Evolutionary conservation across 2,113 vertebrate species (phyloP).

Genomic region (Zonotrichia leucophrys): DNA sequence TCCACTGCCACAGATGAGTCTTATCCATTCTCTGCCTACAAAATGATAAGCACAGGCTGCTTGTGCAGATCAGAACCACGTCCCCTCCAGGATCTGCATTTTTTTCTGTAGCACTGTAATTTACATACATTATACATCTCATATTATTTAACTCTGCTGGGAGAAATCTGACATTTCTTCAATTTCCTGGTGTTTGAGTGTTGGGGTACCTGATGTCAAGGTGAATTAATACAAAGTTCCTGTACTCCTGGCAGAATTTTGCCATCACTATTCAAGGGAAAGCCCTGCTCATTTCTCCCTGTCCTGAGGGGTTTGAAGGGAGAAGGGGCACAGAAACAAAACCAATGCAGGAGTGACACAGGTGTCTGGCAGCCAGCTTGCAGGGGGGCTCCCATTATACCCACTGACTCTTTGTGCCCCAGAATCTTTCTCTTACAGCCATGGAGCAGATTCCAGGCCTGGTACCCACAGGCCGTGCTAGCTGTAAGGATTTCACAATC

Average conservation of each 20-base stretch:
- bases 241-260: background rate
- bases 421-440: background rate
- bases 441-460: background rate
- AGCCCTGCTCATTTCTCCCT: background rate
- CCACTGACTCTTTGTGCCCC: background rate
- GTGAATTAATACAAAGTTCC: background rate
- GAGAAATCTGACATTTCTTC: background rate
- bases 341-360: background rate
- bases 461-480: background rate
- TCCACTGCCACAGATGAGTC: background rate
- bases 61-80: background rate
- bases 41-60: background rate
- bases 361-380: background rate
- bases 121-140: background rate
- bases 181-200: background rate
- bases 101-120: background rate
- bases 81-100: background rate
- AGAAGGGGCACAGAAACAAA: background rate
- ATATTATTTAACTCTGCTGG: background rate
- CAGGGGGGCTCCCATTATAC: background rate
- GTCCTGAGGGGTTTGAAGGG: fast-evolving
- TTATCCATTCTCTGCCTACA: background rate
- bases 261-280: background rate
- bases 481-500: background rate
- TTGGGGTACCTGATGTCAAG: background rate